Evolutionary conservation across 2,113 vertebrate species (phyloP), one percentile per base, ranked within the genome.

Genomic region (Oreocharis arfaki): DNA sequence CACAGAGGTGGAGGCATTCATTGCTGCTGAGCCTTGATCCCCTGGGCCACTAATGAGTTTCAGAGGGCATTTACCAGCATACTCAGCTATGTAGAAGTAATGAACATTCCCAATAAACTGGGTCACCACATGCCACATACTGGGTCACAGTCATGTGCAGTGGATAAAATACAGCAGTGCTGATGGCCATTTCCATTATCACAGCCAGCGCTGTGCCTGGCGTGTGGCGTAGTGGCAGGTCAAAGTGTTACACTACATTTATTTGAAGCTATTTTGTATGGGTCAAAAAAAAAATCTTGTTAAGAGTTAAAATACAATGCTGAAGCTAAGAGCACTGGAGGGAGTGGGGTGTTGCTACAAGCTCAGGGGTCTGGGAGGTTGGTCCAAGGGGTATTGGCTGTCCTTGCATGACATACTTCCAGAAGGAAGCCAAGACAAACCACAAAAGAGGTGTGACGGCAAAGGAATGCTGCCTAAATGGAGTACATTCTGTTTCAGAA

Each of bases 391-490:
- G 32, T 10, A 0, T 35, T 83, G 57, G 53, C 37, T 20, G 52
- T 77, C 63, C 32, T n/a, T 33, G 55, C 22, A 8, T 0, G 1
- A 19, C 26, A 32, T 0, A 0, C 17, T 74, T 73, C 3, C 49
- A 32, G 50, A 63, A 67, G 69, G 56, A 59, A 74, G 39, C 44
- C 6, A 32, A 84, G 77, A 30, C 28, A 56, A 47, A 41, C 37
- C 57, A 30, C 63, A 57, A 2, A 75, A 27, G 59, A 42, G 27
- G 30, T 6, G 5, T 50, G 53, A 80, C 37, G 33, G 53, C 53
- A 56, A 14, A 85, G 53, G 73, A 60, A 27, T 15, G n/a, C 39
- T 84, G n/a, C 68, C 63, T 18, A 27, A 59, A 16, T 39, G 26
- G 57, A 83, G 63, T 64, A 33, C 78, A 23, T 33, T 75, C 57